Base-by-base conservation (phyloP, 2,888 invertebrate genomes). In the Horisme vitalbata region DNA sequence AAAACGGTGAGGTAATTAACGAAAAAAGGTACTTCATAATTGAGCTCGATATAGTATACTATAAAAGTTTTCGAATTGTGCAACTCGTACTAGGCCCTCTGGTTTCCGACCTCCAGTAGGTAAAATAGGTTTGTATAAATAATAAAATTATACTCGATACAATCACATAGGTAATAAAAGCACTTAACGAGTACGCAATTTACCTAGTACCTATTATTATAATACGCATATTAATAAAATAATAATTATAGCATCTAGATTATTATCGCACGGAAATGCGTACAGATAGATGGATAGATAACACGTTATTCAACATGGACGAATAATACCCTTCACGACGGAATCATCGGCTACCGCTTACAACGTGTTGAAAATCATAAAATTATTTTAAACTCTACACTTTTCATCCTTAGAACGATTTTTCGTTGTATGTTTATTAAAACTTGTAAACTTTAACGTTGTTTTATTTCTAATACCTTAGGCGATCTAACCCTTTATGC, bases 401-500 rank as follows among this genome's bases (percentile, higher is more conserved):
- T 11, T 30, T 30, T 27, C 23, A 24, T n/a, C n/a, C n/a, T n/a
- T n/a, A n/a, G n/a, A n/a, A n/a, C 3, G 28, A n/a, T 12, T 13
- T 1, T 7, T 0, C 1, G 8, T 3, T 21, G 23, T 45, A 33
- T 23, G 21, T 23, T 27, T 32, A 21, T 20, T 12, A 3, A n/a
- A 14, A 18, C 26, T 18, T 8, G 32, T 35, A 32, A 15, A 12
- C 30, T 32, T 26, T 13, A 26, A 9, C 4, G 36, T 10, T 34
- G 28, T 33, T 45, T 66, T 68, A 65, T 69, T 68, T 68, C 68
- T 66, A 69, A 65, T 60, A 52, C 67, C 65, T 56, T 58, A 62
- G 65, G 65, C 65, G 55, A 65, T 70, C 68, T 72, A 73, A 74
- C 70, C 72, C 70, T 69, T 61, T 60, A 68, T 64, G 61, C 21